phyloP scores from a whole-genome alignment of 2,113 vertebrate species.

The Taurulus bubalis region DNA sequence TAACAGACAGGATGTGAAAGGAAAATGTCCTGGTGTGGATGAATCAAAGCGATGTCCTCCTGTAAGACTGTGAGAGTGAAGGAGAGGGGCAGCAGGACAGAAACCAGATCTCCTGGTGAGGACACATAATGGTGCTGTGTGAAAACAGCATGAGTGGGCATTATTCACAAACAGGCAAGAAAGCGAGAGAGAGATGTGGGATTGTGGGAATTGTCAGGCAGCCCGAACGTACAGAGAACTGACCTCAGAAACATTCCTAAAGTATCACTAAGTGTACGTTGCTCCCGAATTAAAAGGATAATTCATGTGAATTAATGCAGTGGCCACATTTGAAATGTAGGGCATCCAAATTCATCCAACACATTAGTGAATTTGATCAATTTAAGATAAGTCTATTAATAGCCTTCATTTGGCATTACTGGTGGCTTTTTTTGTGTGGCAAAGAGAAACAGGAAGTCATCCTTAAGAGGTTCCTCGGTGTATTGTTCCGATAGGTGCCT shows the following conservation, averaged over 20 bases:
- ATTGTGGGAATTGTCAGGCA: slow-evolving; percentile 71
- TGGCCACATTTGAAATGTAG: slow-evolving; percentile 45
- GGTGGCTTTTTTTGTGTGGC: slow-evolving; percentile 62
- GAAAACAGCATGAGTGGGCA: slow-evolving; percentile 42
- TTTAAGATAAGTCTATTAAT: slow-evolving; percentile 38
- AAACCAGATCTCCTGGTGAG: slow-evolving; percentile 28
- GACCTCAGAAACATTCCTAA: slow-evolving; percentile 62
- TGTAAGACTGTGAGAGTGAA: slow-evolving; percentile 22
- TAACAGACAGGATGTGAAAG: slow-evolving; percentile 62
- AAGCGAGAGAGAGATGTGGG: slow-evolving; percentile 34
- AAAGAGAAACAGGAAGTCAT: slow-evolving; percentile 53
- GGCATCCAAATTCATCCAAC: slow-evolving; percentile 26
- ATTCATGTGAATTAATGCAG: slow-evolving; percentile 37
- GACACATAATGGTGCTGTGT: slow-evolving; percentile 18
- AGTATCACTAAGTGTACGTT: slow-evolving; percentile 34
- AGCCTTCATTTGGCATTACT: slow-evolving; percentile 66
- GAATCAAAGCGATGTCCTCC: slow-evolving; percentile 44
- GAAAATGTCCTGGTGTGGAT: slow-evolving; percentile 42
- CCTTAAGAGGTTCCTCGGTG: slow-evolving; percentile 50
- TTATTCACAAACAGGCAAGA: slow-evolving; percentile 10
- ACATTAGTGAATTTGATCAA: slow-evolving; percentile 29
- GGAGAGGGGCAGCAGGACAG: slow-evolving; percentile 14
- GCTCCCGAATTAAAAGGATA: slow-evolving; percentile 40
- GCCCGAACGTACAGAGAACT: slow-evolving; percentile 59
- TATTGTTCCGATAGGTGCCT: slow-evolving; percentile 65